These are phyloP conservation scores for Hylomyscus alleni DNA, from an alignment of 2,797 vertebrate species.

Conservation along the genomic window DNA sequence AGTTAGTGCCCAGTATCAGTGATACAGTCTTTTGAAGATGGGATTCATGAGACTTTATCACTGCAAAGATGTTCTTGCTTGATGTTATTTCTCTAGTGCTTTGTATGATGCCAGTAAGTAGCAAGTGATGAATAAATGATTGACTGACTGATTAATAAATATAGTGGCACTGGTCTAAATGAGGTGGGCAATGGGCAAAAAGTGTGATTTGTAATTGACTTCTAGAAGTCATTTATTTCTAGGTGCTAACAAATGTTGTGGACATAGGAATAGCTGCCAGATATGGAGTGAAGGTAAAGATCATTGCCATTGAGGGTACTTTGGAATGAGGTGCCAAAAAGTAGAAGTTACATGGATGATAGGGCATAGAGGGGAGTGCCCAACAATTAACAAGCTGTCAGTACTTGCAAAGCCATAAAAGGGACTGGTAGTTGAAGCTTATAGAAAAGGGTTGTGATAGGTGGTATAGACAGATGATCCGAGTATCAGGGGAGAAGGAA, in stretches of 20 bases:
- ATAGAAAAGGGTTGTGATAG: slow-evolving; percentile 19
- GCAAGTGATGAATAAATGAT: slow-evolving; percentile 25
- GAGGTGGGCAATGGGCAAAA: background rate
- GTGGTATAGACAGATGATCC: slow-evolving; percentile 5
- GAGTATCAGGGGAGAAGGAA: slow-evolving; percentile 14
- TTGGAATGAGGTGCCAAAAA: slow-evolving; percentile 1
- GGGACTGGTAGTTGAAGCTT: background rate
- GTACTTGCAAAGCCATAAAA: slow-evolving; percentile 36
- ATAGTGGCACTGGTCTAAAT: background rate
- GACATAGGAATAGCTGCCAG: background rate
- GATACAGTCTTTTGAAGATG: background rate
- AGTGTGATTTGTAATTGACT: background rate
- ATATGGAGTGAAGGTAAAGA: background rate
- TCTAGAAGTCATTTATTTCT: slow-evolving; percentile 28
- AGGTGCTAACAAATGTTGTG: slow-evolving; percentile 42
- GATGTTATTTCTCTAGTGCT: background rate
- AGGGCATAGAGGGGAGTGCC: background rate
- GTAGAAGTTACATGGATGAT: background rate
- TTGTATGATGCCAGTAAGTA: background rate
- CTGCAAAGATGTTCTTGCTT: slow-evolving; percentile 17
- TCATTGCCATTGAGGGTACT: background rate
- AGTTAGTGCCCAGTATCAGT: background rate
- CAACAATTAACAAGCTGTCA: background rate
- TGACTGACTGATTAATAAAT: background rate
- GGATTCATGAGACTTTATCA: slow-evolving; percentile 18